Conservation (phyloP, 2,113 vertebrate genomes). For the Hystrix cristata region DNA sequence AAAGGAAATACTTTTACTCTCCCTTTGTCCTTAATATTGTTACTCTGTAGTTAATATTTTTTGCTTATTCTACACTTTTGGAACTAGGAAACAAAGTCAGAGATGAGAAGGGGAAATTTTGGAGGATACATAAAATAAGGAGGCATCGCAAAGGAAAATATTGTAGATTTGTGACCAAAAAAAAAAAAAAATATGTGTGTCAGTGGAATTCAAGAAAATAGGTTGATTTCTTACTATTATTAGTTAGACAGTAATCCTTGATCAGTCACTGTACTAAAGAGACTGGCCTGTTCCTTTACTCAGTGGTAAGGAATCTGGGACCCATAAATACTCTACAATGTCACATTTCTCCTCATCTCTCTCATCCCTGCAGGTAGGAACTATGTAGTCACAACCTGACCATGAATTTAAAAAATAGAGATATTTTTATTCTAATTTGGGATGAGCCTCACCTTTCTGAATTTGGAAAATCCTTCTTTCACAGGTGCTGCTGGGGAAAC, state of each 20-base stretch:
- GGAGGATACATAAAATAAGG: neutral
- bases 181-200: neutral
- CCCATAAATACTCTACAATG: neutral
- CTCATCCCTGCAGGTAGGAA: neutral
- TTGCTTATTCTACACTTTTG: neutral
- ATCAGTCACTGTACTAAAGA: conserved; percentile 1
- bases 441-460: neutral
- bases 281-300: neutral
- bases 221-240: neutral
- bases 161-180: neutral
- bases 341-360: neutral
- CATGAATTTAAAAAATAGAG: neutral
- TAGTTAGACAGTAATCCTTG: neutral
- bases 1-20: neutral
- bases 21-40: neutral
- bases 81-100: neutral
- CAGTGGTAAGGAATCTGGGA: neutral
- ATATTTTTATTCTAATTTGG: neutral
- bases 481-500: neutral
- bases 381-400: neutral
- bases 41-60: neutral
- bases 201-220: neutral
- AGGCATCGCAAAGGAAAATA: accelerated
- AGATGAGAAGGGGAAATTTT: neutral
- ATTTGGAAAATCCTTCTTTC: neutral